Percentiles rank a stretch among this genome's conserved stretches.
These are phyloP conservation scores for Tympanoctomys barrerae DNA, from an alignment of 2,797 vertebrate genomes.

Conservation along the genomic window DNA sequence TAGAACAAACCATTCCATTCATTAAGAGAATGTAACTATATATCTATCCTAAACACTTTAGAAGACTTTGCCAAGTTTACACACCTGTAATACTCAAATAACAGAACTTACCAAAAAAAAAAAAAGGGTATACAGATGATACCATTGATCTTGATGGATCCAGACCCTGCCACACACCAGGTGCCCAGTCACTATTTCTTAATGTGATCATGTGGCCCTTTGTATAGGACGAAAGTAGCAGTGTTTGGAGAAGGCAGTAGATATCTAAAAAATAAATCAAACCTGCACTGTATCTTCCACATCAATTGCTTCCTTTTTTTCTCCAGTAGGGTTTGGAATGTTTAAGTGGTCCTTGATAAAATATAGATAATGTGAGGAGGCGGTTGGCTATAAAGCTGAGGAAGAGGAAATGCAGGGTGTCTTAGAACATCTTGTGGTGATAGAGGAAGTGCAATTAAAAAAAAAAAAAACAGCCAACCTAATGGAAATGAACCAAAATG, in stretches of 20 bases:
- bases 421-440: neutral
- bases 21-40: too few species aligned
- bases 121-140: too few species aligned
- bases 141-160: neutral
- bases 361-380: neutral
- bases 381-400: neutral
- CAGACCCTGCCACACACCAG: neutral
- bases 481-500: neutral
- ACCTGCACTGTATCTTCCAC: neutral
- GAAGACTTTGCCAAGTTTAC: too few species aligned
- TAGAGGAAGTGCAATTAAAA: neutral
- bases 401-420: neutral
- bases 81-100: too few species aligned
- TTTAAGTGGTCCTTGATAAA: neutral
- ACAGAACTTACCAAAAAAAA: too few species aligned
- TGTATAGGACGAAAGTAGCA: neutral
- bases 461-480: neutral
- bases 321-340: neutral
- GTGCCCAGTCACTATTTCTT: neutral
- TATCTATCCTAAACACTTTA: too few species aligned
- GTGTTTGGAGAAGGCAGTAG: neutral
- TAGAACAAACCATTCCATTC: too few species aligned
- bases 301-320: neutral
- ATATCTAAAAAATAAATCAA: constrained; percentile 1
- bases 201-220: neutral